Conservation (phyloP, 2,113 vertebrate species). For the Malurus alboscapulatus region DNA sequence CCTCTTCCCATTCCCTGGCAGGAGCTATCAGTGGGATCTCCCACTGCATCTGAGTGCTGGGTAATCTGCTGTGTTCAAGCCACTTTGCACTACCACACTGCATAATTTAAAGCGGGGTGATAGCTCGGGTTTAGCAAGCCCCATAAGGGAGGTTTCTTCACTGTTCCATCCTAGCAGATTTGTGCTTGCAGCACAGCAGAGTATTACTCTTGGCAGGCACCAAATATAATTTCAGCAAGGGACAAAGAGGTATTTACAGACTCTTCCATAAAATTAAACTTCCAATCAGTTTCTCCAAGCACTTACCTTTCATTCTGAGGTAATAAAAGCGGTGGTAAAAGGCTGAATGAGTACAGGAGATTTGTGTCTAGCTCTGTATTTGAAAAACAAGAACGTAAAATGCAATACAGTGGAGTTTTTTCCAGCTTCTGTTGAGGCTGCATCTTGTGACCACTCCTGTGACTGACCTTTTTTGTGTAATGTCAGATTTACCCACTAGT, state of each 20-base stretch:
- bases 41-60: not conserved
- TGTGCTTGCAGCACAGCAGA: slow-evolving; percentile 21
- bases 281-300: not conserved
- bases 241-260: slow-evolving; percentile 29
- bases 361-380: not conserved
- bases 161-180: slow-evolving; percentile 1
- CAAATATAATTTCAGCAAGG: slow-evolving; percentile 31
- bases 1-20: slow-evolving; percentile 25
- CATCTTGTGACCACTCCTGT: not conserved
- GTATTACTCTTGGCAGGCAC: slow-evolving; percentile 19
- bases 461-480: not conserved
- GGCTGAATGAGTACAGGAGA: not conserved
- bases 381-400: not conserved
- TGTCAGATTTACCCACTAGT: not conserved
- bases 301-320: not conserved
- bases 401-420: not conserved
- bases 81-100: slow-evolving; percentile 25
- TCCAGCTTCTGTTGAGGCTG: not conserved
- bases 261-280: slow-evolving; percentile 22
- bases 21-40: slow-evolving; percentile 41
- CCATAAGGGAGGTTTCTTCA: slow-evolving; percentile 41
- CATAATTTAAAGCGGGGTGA: slow-evolving; percentile 52
- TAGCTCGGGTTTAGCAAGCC: slow-evolving; percentile 34
- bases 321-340: not conserved
- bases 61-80: slow-evolving; percentile 54